Evolutionary conservation across 2,888 invertebrate species (phyloP), one percentile per base, ranked within the genome.

Genomic region (Brachylomia viminalis): DNA sequence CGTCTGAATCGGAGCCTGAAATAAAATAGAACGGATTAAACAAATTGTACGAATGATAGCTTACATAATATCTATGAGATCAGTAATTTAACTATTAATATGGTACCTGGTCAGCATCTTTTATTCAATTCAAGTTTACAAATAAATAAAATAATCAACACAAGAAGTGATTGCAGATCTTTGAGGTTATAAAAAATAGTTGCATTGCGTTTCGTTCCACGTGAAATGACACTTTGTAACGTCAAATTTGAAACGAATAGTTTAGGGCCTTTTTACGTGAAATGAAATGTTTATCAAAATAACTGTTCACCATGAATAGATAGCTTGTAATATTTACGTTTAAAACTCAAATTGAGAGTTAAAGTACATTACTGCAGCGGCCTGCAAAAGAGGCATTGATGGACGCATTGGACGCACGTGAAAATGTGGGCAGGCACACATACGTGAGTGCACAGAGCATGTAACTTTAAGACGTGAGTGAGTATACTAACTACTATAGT

Each of bases 1-100:
- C 88, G 85, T 71, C 87, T 91, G 69, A 91, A 91, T 69, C 90
- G 88, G 56, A 93, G 81, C 77, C 93, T 93, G 88, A 49, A 91
- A 84, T 42, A n/a, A 70, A 54, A 30, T 7, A 30, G 17, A 45
- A 6, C 13, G 4, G 5, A 47, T 33, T 58, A 49, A 65, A 56
- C 7, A 0, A 47, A 62, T 30, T 38, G 11, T 38, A 30, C 33
- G 17, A 59, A 23, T 56, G n/a, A 38, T 23, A 27, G 15, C 20
- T 42, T 30, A 10, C 20, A 13, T 15, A 49, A 1, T 0, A n/a
- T 38, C 20, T 72, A 52, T 10, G 13, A 30, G 6, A 33, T 45
- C 0, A 49, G 17, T 30, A 33, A 7, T 59, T 15, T 56, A 11
- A 47, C 45, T 33, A 86, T 82, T 69, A 77, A 45, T 52, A 69